These are phyloP conservation scores for Drosophila algonquin DNA, from an alignment of 2,888 invertebrate genomes.

Conservation along the genomic window DNA sequence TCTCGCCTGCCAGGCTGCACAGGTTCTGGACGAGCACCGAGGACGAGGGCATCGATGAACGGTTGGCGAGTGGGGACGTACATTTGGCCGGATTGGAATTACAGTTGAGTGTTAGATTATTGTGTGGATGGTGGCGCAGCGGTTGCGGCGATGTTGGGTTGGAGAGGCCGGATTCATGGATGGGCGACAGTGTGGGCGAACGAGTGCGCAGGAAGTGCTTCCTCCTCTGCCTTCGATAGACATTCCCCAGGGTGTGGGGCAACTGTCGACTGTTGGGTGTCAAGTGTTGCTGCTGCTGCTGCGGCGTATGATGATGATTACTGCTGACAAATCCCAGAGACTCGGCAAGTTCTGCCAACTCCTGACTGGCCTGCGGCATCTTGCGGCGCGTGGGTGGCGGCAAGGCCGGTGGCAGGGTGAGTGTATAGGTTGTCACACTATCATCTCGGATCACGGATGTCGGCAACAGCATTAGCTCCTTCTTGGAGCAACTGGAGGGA, in stretches of 20 bases:
- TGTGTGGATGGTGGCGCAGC: conserved; percentile 80
- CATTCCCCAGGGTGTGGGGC: conserved; percentile 72
- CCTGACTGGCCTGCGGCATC: conserved; percentile 85
- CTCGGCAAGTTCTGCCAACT: conserved; percentile 86
- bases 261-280: conserved; percentile 54
- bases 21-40: conserved; percentile 74
- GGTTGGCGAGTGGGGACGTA: conserved; percentile 53
- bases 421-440: conserved; percentile 76
- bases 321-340: conserved; percentile 84
- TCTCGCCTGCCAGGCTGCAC: conserved; percentile 59
- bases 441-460: conserved; percentile 83
- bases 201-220: conserved; percentile 85
- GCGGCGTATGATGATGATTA: conserved; percentile 7
- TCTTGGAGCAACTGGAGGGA: conserved; percentile 40
- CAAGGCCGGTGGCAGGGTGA: conserved; percentile 83
- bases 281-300: conserved; percentile 55
- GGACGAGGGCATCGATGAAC: conserved; percentile 64
- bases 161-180: conserved; percentile 89
- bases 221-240: conserved; percentile 83
- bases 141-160: conserved; percentile 88
- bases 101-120: conserved; percentile 23
- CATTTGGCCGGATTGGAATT: conserved; percentile 65
- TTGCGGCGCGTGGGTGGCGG: conserved; percentile 85
- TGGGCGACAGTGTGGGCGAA: conserved; percentile 87
- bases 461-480: conserved; percentile 81